Percentiles rank a stretch among this genome's conserved stretches.
Conservation (phyloP, 2,797 vertebrate species). For the Centropyge bicolor region DNA sequence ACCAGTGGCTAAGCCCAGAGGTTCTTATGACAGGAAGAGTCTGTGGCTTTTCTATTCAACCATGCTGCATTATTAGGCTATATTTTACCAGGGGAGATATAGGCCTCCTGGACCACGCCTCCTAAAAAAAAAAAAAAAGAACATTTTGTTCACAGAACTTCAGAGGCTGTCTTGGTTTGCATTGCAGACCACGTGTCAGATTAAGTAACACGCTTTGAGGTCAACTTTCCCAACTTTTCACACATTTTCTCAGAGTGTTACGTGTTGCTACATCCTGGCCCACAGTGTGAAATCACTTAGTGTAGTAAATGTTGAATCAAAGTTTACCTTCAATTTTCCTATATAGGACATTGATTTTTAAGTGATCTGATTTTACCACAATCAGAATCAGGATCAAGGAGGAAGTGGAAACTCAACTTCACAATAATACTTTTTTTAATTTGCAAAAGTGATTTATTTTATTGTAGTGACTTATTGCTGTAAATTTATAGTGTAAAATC, state of each 20-base stretch:
- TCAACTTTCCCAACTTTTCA: slow-evolving; percentile 65
- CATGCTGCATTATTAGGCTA: slow-evolving; percentile 59
- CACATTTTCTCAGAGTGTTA: slow-evolving; percentile 45
- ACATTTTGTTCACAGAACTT: slow-evolving; percentile 85
- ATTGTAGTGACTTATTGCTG: not conserved
- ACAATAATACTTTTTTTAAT: not conserved
- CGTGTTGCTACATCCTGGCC: slow-evolving; percentile 9
- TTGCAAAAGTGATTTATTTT: not conserved
- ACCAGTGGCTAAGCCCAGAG: slow-evolving; percentile 9
- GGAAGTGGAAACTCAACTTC: not conserved
- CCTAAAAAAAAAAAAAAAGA: slow-evolving; percentile 74
- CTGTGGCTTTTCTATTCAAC: slow-evolving; percentile 48
- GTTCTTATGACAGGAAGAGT: slow-evolving; percentile 49
- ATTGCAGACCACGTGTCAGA: slow-evolving; percentile 73
- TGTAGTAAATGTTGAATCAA: not conserved
- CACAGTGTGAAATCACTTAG: slow-evolving; percentile 4
- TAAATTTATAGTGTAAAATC: not conserved
- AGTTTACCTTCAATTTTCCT: slow-evolving; percentile 2
- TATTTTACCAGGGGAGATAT: slow-evolving; percentile 50
- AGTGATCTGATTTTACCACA: slow-evolving; percentile 2
- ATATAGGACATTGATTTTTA: not conserved
- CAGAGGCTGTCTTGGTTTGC: slow-evolving; percentile 78
- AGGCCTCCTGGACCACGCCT: slow-evolving; percentile 79
- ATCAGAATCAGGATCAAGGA: not conserved
- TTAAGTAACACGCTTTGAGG: slow-evolving; percentile 77